phyloP scores from a whole-genome alignment of 64 coral and sea anemone genomes.

The Montipora capricornis region DNA sequence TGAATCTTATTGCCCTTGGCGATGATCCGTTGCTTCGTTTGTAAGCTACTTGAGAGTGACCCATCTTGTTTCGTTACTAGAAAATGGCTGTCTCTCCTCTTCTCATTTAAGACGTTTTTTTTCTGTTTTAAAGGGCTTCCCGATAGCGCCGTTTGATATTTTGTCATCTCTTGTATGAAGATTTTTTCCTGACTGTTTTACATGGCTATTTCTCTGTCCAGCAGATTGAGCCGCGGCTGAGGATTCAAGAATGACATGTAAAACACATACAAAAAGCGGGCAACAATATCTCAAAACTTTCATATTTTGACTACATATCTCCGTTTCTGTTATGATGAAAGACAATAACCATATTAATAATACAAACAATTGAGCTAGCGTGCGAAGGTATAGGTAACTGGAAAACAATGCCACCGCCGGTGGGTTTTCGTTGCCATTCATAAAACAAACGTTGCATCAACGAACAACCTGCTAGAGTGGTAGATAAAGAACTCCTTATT shows the following conservation, averaged over 20 bases:
- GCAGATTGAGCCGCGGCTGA: background rate
- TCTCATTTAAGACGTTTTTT: background rate
- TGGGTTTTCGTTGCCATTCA: conserved; percentile 17
- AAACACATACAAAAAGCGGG: conserved; percentile 13
- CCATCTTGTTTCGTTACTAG: background rate
- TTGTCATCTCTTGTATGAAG: background rate
- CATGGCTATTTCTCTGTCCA: background rate
- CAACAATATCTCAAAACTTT: conserved; percentile 52
- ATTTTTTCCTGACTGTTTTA: background rate
- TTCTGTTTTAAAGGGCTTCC: background rate
- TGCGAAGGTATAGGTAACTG: conserved; percentile 45
- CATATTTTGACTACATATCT: conserved; percentile 83
- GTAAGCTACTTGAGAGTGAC: background rate
- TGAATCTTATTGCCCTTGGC: background rate
- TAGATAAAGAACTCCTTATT: conserved; percentile 4
- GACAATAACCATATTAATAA: conserved; percentile 34
- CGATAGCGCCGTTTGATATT: background rate
- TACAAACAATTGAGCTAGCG: conserved; percentile 29
- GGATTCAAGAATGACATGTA: background rate
- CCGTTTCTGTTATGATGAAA: conserved; percentile 11
- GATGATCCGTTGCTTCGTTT: background rate
- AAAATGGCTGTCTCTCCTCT: background rate
- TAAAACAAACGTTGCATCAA: background rate
- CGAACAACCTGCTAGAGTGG: conserved; percentile 16
- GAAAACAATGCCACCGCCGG: conserved; percentile 40